A percentile compares a stretch with the other conserved stretches of the same genome.
Conservation (phyloP, 2,888 invertebrate genomes). For the Omphaloscelis lunosa region DNA sequence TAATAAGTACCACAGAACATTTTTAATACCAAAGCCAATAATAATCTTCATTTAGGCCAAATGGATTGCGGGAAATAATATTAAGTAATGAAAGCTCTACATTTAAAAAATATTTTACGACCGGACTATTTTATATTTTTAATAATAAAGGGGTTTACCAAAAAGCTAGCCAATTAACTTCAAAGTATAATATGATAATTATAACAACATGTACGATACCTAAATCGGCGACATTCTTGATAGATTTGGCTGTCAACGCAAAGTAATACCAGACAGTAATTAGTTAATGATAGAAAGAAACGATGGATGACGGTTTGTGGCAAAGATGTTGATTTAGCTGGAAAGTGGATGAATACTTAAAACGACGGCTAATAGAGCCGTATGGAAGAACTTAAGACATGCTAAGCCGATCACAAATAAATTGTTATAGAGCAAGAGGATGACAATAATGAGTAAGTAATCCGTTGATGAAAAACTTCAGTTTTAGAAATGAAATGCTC, state of each 20-base stretch:
- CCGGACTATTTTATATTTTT: neutral
- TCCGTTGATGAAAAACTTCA: neutral
- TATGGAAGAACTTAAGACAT: neutral
- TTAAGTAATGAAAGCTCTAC: neutral
- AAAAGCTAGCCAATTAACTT: neutral
- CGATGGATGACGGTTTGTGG: neutral
- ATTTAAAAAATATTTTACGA: neutral
- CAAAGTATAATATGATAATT: neutral
- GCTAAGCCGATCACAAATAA: neutral
- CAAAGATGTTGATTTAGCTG: neutral
- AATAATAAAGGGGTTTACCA: neutral
- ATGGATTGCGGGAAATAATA: neutral
- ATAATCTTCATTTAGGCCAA: constrained; percentile 18
- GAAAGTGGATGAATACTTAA: neutral
- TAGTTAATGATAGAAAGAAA: neutral
- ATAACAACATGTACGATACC: neutral
- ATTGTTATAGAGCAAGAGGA: neutral
- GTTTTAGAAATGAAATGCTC: neutral
- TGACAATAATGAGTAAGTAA: neutral
- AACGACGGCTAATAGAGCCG: neutral
- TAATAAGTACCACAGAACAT: constrained; percentile 10
- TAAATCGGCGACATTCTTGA: neutral
- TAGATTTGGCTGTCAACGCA: neutral
- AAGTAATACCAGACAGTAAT: neutral
- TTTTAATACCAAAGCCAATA: constrained; percentile 20